These are phyloP conservation scores for Coturnix japonica DNA, from an alignment of 2,113 vertebrate species.

Conservation along the genomic window DNA sequence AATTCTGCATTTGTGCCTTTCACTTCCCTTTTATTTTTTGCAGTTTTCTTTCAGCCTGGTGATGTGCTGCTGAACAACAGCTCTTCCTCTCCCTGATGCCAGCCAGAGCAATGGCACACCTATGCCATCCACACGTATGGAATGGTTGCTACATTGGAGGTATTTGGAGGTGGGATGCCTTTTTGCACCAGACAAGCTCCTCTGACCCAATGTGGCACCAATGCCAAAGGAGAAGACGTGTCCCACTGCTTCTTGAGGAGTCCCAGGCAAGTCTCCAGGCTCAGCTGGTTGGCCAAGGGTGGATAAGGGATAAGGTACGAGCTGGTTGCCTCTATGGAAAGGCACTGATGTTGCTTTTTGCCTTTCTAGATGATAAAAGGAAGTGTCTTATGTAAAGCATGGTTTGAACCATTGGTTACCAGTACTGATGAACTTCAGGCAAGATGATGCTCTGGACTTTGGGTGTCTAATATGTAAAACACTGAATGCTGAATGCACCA, in stretches of 20 bases:
- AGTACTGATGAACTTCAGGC: background rate
- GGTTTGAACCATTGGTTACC: background rate
- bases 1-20: conserved; percentile 33
- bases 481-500: background rate
- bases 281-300: background rate
- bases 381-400: background rate
- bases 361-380: background rate
- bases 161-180: background rate
- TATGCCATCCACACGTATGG: fast-evolving
- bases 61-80: background rate
- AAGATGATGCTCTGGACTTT: background rate
- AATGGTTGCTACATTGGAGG: background rate
- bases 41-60: background rate
- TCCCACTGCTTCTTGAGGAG: background rate
- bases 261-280: background rate
- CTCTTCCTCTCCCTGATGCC: background rate
- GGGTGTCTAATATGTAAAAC: background rate
- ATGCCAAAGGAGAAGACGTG: background rate
- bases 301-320: background rate
- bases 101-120: background rate
- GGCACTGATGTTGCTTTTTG: background rate
- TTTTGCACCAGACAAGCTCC: background rate
- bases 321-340: background rate
- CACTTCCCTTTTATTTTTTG: background rate
- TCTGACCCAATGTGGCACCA: background rate